Conservation (phyloP, 1,140 invertebrate species). For the Lerema accius region DNA sequence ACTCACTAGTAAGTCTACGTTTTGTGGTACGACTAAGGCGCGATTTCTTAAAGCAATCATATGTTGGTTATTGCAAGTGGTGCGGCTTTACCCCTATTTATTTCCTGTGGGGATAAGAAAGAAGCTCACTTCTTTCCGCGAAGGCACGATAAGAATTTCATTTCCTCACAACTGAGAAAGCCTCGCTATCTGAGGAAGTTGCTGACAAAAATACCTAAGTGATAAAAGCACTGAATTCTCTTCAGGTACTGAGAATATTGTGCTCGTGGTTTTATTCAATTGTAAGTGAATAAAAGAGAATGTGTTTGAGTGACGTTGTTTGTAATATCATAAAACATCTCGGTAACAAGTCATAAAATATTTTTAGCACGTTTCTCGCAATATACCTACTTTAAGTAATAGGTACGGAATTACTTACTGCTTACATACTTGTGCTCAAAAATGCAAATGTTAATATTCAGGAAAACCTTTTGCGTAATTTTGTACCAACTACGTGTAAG, state of each 20-base stretch:
- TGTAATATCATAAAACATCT: constrained; percentile 9
- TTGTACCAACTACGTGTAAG: background rate
- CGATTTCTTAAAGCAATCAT: constrained; percentile 74
- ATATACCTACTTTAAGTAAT: background rate
- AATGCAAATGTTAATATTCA: background rate
- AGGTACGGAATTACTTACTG: background rate
- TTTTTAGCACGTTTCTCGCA: constrained; percentile 1
- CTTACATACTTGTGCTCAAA: background rate
- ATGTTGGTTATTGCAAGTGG: constrained; percentile 68
- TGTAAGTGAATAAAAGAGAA: constrained; percentile 17
- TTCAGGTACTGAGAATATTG: constrained; percentile 56
- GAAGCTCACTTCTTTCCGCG: constrained; percentile 70
- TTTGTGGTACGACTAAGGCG: constrained; percentile 52
- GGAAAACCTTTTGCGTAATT: background rate
- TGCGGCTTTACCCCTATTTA: constrained; percentile 65
- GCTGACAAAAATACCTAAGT: constrained; percentile 78
- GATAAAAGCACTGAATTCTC: constrained; percentile 76
- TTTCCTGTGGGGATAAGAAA: constrained; percentile 77
- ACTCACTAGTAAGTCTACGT: constrained; percentile 17
- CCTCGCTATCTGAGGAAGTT: constrained; percentile 74
- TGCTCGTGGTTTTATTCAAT: constrained; percentile 46
- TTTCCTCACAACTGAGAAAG: constrained; percentile 75
- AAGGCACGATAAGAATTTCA: constrained; percentile 81
- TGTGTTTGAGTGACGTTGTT: constrained; percentile 24
- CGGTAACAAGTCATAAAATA: constrained; percentile 1